Evolutionary conservation across 2,888 invertebrate species (phyloP).

Genomic region (Campaea margaritaria): DNA sequence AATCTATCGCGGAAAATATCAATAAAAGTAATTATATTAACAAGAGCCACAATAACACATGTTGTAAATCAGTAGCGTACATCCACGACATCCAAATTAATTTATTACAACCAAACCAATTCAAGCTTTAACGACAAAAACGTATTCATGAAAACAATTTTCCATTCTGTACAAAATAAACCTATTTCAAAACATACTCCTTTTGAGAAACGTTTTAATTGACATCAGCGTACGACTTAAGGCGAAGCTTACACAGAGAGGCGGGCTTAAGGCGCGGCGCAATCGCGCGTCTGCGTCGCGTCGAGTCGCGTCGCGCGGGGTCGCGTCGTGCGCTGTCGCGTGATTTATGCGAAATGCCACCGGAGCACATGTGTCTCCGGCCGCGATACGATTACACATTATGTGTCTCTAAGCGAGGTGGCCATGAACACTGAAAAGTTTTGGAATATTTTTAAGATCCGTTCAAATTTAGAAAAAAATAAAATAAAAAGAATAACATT

Average conservation of each 20-base stretch:
- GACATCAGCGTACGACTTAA: slow-evolving; percentile 28
- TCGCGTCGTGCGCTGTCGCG: slow-evolving; percentile 30
- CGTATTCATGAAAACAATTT: slow-evolving; percentile 1
- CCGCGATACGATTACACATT: slow-evolving; percentile 53
- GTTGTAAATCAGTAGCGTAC: neutral
- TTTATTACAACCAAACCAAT: neutral
- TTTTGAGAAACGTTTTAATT: slow-evolving; percentile 23
- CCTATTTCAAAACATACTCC: slow-evolving; percentile 9
- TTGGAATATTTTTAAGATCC: neutral
- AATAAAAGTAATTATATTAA: too few species aligned
- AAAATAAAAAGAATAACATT: too few species aligned
- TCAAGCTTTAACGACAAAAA: neutral
- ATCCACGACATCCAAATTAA: neutral
- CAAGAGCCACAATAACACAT: too few species aligned
- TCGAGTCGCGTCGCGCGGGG: neutral
- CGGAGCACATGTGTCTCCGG: slow-evolving; percentile 52
- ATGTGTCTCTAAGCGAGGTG: slow-evolving; percentile 37
- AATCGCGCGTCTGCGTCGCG: slow-evolving; percentile 22
- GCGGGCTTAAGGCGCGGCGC: slow-evolving; percentile 34
- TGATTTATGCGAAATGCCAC: slow-evolving; percentile 42
- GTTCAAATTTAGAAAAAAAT: too few species aligned
- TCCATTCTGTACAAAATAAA: slow-evolving; percentile 4
- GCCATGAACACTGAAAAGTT: neutral
- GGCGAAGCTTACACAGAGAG: slow-evolving; percentile 28
- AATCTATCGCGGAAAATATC: too few species aligned